Evolutionary conservation across 2,113 vertebrate genomes (phyloP), one percentile per base, ranked within the genome.

Genomic region (Enhydra lutris): DNA sequence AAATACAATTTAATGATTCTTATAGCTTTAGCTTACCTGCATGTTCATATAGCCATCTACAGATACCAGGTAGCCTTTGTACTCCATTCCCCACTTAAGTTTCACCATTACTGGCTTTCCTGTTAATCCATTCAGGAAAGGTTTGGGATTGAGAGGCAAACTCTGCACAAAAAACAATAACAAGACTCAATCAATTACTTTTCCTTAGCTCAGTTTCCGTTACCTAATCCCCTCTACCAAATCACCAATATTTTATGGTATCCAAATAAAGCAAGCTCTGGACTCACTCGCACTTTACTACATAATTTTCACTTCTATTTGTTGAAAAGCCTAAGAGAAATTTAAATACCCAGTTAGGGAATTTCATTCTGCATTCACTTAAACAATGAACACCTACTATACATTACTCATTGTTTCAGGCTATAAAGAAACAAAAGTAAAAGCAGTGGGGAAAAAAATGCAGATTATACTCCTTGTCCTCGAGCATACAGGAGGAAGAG

Each of bases 41-140:
- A 99, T 99, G 96, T 99, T 99, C 99, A 99, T 99, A 98, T 99
- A 99, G 59, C 99, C 99, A 31, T 99, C 99, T 78, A 99, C 99
- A 8, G 99, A 99, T 8, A 99, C 99, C 82, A 99, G 99, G 98
- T 99, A 99, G 79, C 99, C 99, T 92, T 99, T 99, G 97, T 99
- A 99, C 98, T 99, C 99, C 99, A 99, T 99, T 0, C 99, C 99
- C 99, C 99, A 99, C 98, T 99, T 99, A 93, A 99, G 99, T 89
- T 99, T 99, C 97, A 99, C 99, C 99, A 99, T 99, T 94, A 99
- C 99, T 12, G 99, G 99, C 78, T 99, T 99, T 10, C 99, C 99
- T 8, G 99, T 99, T 91, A 99, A 99, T 55, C 99, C 99, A 94
- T 99, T 99, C 92, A 99, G 99, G 98, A 99, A 99, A 17, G 99